A percentile compares a stretch with the other conserved stretches of the same genome.
phyloP scores from a whole-genome alignment of 2,797 vertebrate species.

The Xiphophorus birchmanni region DNA sequence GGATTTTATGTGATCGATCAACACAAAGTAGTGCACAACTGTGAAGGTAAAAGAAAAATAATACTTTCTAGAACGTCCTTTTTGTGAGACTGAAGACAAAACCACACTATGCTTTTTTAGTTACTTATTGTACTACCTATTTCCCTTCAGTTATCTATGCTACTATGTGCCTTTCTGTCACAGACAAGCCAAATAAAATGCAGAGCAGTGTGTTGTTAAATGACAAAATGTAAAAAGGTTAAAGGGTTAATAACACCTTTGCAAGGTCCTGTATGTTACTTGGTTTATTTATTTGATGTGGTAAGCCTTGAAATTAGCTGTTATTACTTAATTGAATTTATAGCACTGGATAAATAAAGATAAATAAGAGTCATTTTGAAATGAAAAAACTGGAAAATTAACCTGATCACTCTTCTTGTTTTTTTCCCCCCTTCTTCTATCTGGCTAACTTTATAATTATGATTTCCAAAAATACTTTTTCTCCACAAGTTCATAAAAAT shows the following conservation, averaged over 20 bases:
- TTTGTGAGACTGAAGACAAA: neutral
- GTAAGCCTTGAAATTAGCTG: neutral
- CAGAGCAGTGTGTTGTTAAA: neutral
- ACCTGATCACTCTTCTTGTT: conserved; percentile 22
- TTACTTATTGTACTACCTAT: no score
- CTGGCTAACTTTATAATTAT: conserved; percentile 5
- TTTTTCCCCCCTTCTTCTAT: conserved; percentile 25
- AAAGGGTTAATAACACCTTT: neutral
- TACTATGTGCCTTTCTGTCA: neutral
- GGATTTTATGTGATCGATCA: neutral
- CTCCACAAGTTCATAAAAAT: conserved; percentile 18
- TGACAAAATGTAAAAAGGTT: neutral
- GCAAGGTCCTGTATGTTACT: neutral
- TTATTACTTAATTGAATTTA: neutral
- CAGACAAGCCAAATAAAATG: neutral
- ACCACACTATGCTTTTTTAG: neutral
- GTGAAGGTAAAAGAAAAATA: neutral
- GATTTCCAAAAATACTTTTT: conserved; percentile 24
- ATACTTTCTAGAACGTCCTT: neutral
- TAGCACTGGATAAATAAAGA: neutral
- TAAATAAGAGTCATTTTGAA: neutral
- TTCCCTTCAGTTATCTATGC: neutral
- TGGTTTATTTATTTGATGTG: neutral
- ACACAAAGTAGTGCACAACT: neutral
- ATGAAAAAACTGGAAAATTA: conserved; percentile 15